Evolutionary conservation across 2,888 invertebrate species (phyloP).

Genomic region (Alcis repandata): DNA sequence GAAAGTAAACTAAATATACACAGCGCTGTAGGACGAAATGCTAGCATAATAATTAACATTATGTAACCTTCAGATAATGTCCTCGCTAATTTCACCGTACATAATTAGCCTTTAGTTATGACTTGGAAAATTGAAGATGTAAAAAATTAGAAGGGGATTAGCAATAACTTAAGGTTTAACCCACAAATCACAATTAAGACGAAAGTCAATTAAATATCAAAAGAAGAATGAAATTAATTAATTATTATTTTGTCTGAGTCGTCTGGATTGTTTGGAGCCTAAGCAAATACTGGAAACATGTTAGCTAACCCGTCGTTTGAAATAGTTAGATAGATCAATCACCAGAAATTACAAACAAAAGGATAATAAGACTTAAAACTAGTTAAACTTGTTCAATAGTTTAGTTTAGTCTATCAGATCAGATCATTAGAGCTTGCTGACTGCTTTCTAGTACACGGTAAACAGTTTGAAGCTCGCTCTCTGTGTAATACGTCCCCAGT

Average conservation of each 20-base stretch:
- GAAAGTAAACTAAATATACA: background rate
- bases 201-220: slow-evolving; percentile 10
- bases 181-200: slow-evolving; percentile 11
- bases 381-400: too few species aligned
- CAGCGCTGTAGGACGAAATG: background rate
- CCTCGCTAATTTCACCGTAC: slow-evolving; percentile 21
- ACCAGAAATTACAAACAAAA: too few species aligned
- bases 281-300: background rate
- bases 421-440: background rate
- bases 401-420: too few species aligned
- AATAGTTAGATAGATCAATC: too few species aligned
- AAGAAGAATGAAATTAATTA: background rate
- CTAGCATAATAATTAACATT: slow-evolving; percentile 33
- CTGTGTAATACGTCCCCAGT: background rate
- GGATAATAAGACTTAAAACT: too few species aligned
- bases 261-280: background rate
- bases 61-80: slow-evolving; percentile 23
- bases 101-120: slow-evolving; percentile 26
- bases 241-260: background rate
- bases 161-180: slow-evolving; percentile 14
- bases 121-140: slow-evolving; percentile 26
- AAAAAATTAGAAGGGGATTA: slow-evolving; percentile 24
- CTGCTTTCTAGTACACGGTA: background rate
- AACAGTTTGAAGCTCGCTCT: background rate
- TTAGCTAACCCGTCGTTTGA: too few species aligned